Evolutionary conservation across 2,113 vertebrate species (phyloP), one percentile per base, ranked within the genome.

Genomic region (Centrocercus urophasianus): DNA sequence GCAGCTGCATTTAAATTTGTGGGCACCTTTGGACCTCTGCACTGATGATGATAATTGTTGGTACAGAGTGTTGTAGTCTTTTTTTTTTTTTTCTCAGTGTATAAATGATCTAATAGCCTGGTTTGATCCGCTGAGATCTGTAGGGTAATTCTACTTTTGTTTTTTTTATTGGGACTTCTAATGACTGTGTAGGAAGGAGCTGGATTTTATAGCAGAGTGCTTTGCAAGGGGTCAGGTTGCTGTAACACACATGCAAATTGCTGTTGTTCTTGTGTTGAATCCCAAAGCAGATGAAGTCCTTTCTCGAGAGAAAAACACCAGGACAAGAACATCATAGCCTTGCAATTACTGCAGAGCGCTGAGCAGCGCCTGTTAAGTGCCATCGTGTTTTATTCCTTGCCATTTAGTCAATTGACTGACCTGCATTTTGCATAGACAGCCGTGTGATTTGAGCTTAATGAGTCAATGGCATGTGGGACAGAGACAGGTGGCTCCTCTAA

Each of bases 351-450:
- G 84, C 66, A 32, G 52, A 82, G 86, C 59, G 28, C 45, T 59
- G 64, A 66, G 83, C 76, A n/a, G 91, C 30, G 78, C 54, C 79
- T 74, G 38, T 15, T 2, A 71, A 83, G 47, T 42, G 71, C 77
- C 63, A 70, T 11, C 60, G 52, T 21, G 4, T 77, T 89, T 74
- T 79, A 57, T 90, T 83, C 90, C 50, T 52, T 87, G 40, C 75
- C 47, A 20, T 67, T 91, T 72, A 69, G 78, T n/a, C 82, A n/a
- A 14, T 65, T 67, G 82, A 6, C 28, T 86, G 84, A 60, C 60
- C 78, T 71, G 52, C 32, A 6, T 64, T 76, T 34, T 79, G 42
- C 70, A 56, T 7, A 34, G 76, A 1, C 34, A n/a, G 60, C 71
- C 11, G 0, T 9, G 56, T 22, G 72, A 57, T 90, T 18, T 8